Base-by-base conservation (phyloP, 2,888 invertebrate species). In the Eledone cirrhosa region DNA sequence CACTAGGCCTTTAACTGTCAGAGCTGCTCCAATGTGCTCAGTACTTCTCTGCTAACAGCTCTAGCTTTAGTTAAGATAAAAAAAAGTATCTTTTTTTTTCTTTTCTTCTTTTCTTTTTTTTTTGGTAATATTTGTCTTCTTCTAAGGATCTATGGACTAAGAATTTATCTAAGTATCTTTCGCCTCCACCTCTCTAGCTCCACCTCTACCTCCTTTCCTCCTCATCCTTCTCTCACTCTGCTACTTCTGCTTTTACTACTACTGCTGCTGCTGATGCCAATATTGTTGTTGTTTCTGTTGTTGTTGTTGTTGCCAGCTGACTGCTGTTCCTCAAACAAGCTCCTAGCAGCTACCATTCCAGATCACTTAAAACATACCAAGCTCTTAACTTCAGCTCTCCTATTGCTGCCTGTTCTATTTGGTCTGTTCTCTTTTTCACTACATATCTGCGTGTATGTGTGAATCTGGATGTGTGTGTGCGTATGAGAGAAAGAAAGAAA, bases 171-270 rank as follows among this genome's bases (percentile, higher is more conserved):
- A n/a, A 24, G 24, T 27, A n/a, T 63, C 65, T 27, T 27, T 63
- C 65, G 8, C 65, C 65, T 63, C 65, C 65, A n/a, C 65, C 65
- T 63, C 65, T 27, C 65, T 63, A 8, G 24, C 65, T 63, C 65
- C 65, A n/a, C 27, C 65, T 27, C 65, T 63, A n/a, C 65, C 65
- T 63, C 65, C 65, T 27, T 63, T 27, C 65, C 65, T 63, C 65
- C 65, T 27, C 27, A n/a, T 27, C 65, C 27, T 27, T 27, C 65
- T 63, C 65, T 63, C 65, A 8, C 65, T 27, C 65, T n/a, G 14
- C 65, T 27, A 27, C 65, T 63, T 7, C 27, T 63, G 27, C 27
- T 41, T 4, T 8, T 41, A 8, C 41, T 41, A 11, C 41, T 41
- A 11, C 41, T 11, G 11, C 5, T 41, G 14, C 14, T 24, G 24